A percentile compares a stretch with the other conserved stretches of the same genome.
phyloP scores from a whole-genome alignment of 2,113 vertebrate genomes.

The Sylvilagus bachmani region DNA sequence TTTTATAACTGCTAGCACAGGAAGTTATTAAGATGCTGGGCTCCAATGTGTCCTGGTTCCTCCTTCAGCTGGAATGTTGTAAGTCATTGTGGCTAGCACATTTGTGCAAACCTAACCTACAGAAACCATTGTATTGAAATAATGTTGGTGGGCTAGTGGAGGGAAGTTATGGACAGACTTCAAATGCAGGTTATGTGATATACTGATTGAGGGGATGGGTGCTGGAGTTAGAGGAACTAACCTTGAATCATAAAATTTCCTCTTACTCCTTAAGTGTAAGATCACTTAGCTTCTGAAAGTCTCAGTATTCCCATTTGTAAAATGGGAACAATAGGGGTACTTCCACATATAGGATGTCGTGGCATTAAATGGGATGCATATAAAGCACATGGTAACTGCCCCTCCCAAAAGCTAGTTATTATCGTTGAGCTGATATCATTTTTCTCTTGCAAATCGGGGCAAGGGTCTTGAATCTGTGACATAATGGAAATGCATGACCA shows the following conservation, averaged over 20 bases:
- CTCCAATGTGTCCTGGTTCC: conserved; percentile 27
- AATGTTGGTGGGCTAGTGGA: conserved; percentile 15
- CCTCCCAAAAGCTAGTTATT: background rate
- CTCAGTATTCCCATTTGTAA: conserved; percentile 10
- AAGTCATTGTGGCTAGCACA: conserved; percentile 20
- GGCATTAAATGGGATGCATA: background rate
- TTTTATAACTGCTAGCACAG: conserved; percentile 71
- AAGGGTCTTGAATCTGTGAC: background rate
- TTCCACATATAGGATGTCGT: background rate
- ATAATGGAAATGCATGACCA: background rate
- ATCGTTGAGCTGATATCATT: background rate
- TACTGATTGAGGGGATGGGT: background rate
- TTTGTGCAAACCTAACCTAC: conserved; percentile 37
- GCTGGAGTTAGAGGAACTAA: background rate
- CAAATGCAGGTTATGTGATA: background rate
- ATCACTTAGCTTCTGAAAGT: background rate
- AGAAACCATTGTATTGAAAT: conserved; percentile 30
- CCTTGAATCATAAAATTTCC: background rate
- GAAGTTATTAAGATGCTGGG: conserved; percentile 69
- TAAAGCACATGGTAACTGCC: background rate
- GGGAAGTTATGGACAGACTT: conserved; percentile 16
- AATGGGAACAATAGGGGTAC: background rate
- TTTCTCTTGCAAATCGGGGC: background rate
- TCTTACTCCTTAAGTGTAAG: background rate
- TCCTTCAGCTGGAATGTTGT: conserved; percentile 51